Percentiles rank a stretch among this genome's conserved stretches.
These are phyloP conservation scores for Tanypteryx hageni DNA, from an alignment of 2,888 invertebrate species.

Conservation along the genomic window DNA sequence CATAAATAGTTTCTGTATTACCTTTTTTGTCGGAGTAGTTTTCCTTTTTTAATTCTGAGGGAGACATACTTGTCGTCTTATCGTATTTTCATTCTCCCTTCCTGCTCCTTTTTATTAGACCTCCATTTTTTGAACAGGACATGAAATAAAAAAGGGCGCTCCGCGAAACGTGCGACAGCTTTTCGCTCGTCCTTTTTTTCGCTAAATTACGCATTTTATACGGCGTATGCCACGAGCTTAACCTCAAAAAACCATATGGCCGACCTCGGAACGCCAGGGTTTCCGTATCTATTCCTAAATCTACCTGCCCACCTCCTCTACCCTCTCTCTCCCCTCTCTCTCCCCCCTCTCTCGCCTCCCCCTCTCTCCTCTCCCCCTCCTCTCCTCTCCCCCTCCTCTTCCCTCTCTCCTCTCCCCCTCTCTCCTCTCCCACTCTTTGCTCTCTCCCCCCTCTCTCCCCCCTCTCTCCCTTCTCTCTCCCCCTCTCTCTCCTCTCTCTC, in stretches of 20 bases:
- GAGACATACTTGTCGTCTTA: not conserved
- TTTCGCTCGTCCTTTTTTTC: not conserved
- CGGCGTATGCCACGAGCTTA: not conserved
- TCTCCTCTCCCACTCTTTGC: not conserved
- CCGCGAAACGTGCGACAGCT: not conserved
- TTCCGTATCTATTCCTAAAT: not conserved
- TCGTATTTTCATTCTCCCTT: not conserved
- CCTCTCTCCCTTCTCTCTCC: no score
- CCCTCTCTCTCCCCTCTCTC: no score
- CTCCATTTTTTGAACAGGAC: not conserved
- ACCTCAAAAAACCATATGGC: not conserved
- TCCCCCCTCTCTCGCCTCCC: no score
- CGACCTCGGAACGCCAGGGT: not conserved
- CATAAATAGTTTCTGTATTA: no score
- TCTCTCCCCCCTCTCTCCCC: not conserved
- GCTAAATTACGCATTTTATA: constrained; percentile 24
- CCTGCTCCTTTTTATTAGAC: not conserved
- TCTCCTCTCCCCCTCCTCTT: not conserved
- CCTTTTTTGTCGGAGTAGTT: not conserved
- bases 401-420: not conserved
- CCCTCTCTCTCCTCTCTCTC: no score
- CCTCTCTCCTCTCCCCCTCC: no score
- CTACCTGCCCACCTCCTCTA: not conserved
- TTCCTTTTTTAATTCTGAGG: not conserved
- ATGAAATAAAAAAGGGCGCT: not conserved